These are phyloP conservation scores for Timandra comae DNA, from an alignment of 2,888 invertebrate species.

Conservation along the genomic window DNA sequence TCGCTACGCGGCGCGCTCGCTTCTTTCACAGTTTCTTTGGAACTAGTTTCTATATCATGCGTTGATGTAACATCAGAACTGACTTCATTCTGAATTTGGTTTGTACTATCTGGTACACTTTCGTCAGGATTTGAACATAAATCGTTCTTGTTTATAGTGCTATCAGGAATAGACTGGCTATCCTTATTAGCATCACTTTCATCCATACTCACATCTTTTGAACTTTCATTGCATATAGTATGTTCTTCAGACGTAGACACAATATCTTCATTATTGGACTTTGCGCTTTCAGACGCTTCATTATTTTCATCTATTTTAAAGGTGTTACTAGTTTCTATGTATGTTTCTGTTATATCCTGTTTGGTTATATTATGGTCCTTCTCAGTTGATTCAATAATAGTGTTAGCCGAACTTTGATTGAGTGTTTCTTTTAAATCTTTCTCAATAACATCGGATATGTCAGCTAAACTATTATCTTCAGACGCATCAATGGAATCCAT, in stretches of 20 bases:
- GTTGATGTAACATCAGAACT: conserved; percentile 36
- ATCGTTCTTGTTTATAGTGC: conserved; percentile 44
- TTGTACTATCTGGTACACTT: conserved; percentile 45
- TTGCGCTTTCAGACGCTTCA: too few species aligned
- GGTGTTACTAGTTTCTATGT: conserved; percentile 6
- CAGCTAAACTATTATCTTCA: conserved; percentile 23
- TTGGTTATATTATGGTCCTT: too few species aligned
- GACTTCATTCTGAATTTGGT: conserved; percentile 39
- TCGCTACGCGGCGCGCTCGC: conserved; percentile 25
- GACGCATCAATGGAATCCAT: conserved; percentile 37
- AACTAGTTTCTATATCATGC: conserved; percentile 12
- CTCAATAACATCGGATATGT: conserved; percentile 27
- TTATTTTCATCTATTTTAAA: too few species aligned
- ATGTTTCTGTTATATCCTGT: too few species aligned
- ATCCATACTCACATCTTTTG: conserved; percentile 8
- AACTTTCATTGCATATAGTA: conserved; percentile 10
- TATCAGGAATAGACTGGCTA: conserved; percentile 50
- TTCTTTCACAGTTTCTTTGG: conserved; percentile 24
- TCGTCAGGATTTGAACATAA: conserved; percentile 23
- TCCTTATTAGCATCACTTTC: conserved; percentile 19
- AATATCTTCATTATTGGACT: conserved; percentile 33
- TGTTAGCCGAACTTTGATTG: too few species aligned
- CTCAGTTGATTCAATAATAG: too few species aligned
- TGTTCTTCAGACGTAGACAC: conserved; percentile 35
- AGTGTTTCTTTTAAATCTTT: conserved; percentile 24